Evolutionary conservation across 2,888 invertebrate species (phyloP).

Genomic region (Oscheius myriophilus): DNA sequence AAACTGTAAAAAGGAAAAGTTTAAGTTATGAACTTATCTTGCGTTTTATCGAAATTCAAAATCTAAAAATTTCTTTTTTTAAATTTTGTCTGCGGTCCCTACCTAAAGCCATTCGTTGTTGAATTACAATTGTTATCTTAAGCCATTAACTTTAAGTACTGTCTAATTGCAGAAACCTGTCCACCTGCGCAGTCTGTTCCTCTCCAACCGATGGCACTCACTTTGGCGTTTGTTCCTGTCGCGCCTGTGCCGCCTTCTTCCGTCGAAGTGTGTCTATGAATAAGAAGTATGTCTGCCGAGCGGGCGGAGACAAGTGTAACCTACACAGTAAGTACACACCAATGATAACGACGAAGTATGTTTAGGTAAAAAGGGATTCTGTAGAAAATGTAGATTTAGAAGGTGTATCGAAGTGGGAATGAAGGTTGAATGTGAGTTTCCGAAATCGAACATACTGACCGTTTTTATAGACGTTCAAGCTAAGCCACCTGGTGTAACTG

Average conservation of each 20-base stretch:
- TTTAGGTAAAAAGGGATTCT: slow-evolving; percentile 18
- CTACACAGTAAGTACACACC: too few relatives aligned
- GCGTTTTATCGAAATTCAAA: too few relatives aligned
- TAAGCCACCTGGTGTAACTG: neutral
- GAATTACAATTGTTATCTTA: too few relatives aligned
- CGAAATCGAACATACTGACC: neutral
- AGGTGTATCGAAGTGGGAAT: slow-evolving; percentile 22
- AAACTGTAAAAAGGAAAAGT: too few relatives aligned
- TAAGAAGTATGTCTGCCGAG: slow-evolving; percentile 17
- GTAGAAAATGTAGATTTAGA: slow-evolving; percentile 16
- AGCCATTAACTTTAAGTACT: too few relatives aligned
- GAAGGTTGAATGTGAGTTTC: slow-evolving; percentile 20
- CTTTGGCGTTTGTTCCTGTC: slow-evolving; percentile 47
- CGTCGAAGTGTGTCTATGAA: slow-evolving; percentile 7
- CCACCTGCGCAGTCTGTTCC: slow-evolving; percentile 38
- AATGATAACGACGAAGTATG: too few relatives aligned
- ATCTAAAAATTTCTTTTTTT: too few relatives aligned
- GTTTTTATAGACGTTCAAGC: slow-evolving; percentile 12
- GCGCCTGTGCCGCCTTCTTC: slow-evolving; percentile 48
- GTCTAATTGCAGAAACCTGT: too few relatives aligned
- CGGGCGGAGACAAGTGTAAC: slow-evolving; percentile 24
- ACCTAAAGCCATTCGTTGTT: too few relatives aligned
- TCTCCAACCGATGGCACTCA: slow-evolving; percentile 45
- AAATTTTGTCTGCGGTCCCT: too few relatives aligned
- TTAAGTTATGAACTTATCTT: too few relatives aligned